Conservation (phyloP, 1,140 invertebrate genomes). For the Oryzaephilus surinamensis region DNA sequence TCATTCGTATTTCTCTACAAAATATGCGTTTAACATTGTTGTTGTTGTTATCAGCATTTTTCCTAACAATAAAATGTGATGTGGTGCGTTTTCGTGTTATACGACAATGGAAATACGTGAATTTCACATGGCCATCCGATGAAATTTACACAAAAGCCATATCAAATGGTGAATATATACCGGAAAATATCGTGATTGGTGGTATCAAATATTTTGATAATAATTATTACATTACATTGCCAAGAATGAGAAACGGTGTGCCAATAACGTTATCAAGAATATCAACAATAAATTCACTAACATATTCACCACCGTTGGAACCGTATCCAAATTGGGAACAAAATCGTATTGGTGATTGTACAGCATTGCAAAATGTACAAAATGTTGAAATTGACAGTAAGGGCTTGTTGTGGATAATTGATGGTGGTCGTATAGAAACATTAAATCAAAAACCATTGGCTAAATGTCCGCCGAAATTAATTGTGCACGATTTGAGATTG, state of each 20-base stretch:
- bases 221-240: conserved; percentile 51
- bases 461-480: conserved; percentile 51
- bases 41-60: no score
- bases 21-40: no score
- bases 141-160: conserved; percentile 29
- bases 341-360: conserved; percentile 51
- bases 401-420: conserved; percentile 59
- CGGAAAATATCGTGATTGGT: conserved; percentile 49
- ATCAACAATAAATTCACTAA: conserved; percentile 25
- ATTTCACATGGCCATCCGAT: conserved; percentile 29
- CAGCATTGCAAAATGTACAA: conserved; percentile 56
- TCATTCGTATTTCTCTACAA: no score
- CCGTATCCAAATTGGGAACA: conserved; percentile 60
- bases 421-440: conserved; percentile 46
- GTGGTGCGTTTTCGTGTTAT: conserved; percentile 21
- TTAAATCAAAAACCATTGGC: conserved; percentile 26
- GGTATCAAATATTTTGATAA: conserved; percentile 53
- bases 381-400: conserved; percentile 54
- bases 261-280: conserved; percentile 54
- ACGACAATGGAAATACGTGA: conserved; percentile 32
- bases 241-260: conserved; percentile 51
- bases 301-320: conserved; percentile 46
- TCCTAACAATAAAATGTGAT: no score
- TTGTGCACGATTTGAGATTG: conserved; percentile 49
- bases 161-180: conserved; percentile 42